Percentiles rank a stretch among this genome's conserved stretches.
Evolutionary conservation across 2,797 vertebrate genomes (phyloP).

Genomic region (Lagodon rhomboides): DNA sequence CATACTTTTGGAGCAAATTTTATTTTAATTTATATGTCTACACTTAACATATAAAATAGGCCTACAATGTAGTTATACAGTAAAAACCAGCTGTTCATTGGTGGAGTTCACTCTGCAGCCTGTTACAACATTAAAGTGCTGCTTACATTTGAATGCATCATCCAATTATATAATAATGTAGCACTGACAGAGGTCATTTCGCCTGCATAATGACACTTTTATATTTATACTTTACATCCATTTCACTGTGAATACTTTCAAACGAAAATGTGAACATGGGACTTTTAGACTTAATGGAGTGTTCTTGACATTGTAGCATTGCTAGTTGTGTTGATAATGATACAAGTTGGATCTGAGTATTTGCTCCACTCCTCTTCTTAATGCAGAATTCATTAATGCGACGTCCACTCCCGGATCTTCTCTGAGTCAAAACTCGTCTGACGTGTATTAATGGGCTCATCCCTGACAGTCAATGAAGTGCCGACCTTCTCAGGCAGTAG

Average conservation of each 20-base stretch:
- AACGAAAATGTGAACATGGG: too few relatives aligned
- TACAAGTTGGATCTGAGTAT: too few relatives aligned
- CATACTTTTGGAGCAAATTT: background rate
- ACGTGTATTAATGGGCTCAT: too few relatives aligned
- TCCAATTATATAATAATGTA: conserved; percentile 5
- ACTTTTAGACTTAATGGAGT: background rate
- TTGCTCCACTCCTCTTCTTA: too few relatives aligned
- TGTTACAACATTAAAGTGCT: background rate
- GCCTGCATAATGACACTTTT: background rate
- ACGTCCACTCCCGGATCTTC: too few relatives aligned
- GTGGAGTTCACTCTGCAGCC: background rate
- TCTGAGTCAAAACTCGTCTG: too few relatives aligned
- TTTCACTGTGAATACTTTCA: background rate
- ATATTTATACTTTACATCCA: background rate
- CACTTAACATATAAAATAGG: background rate
- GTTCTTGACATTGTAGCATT: too few relatives aligned
- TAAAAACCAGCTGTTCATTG: background rate
- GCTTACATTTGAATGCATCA: conserved; percentile 5
- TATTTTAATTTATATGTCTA: background rate
- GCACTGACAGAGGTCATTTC: background rate
- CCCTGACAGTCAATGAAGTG: too few relatives aligned
- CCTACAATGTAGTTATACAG: background rate
- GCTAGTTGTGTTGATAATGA: too few relatives aligned
- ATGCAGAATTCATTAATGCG: too few relatives aligned
- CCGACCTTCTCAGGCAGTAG: too few relatives aligned